These are phyloP conservation scores for Caenorhabditis doughertyi DNA, from an alignment of 2,888 invertebrate genomes.

Conservation along the genomic window DNA sequence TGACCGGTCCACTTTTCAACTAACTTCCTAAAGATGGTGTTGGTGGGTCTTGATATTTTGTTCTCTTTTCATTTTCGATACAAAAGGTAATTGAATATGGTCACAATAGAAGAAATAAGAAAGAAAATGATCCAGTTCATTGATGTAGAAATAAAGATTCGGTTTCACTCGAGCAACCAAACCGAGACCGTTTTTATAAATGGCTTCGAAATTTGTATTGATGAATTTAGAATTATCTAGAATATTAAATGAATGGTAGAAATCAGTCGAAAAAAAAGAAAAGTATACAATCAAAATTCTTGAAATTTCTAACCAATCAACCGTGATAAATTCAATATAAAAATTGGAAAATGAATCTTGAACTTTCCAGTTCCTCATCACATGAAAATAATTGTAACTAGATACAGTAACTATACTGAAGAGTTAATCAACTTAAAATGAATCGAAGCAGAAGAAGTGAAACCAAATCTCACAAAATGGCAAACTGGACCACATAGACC, in stretches of 20 bases:
- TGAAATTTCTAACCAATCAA: too few species aligned
- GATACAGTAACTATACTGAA: neutral
- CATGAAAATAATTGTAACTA: neutral
- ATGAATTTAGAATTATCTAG: neutral
- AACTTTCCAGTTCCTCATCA: too few species aligned
- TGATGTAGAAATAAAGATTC: constrained; percentile 9
- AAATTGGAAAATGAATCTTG: too few species aligned
- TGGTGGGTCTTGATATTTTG: constrained; percentile 6
- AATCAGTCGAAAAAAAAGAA: neutral
- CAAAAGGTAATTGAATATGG: constrained; percentile 50
- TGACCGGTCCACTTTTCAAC: constrained; percentile 47
- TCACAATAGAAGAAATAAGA: constrained; percentile 12
- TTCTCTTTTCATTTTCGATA: constrained; percentile 15
- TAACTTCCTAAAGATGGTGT: constrained; percentile 14
- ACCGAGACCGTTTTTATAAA: neutral
- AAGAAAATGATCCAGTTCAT: constrained; percentile 18
- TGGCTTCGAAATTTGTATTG: neutral
- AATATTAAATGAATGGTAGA: neutral
- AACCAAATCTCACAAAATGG: constrained; percentile 14
- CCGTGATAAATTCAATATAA: too few species aligned
- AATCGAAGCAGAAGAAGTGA: constrained; percentile 15
- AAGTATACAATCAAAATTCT: neutral
- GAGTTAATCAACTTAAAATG: constrained; percentile 16
- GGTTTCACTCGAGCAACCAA: constrained; percentile 3
- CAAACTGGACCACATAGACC: constrained; percentile 43